Evolutionary conservation across 2,113 vertebrate species (phyloP), one percentile per base, ranked within the genome.

Genomic region (Jacana jacana): DNA sequence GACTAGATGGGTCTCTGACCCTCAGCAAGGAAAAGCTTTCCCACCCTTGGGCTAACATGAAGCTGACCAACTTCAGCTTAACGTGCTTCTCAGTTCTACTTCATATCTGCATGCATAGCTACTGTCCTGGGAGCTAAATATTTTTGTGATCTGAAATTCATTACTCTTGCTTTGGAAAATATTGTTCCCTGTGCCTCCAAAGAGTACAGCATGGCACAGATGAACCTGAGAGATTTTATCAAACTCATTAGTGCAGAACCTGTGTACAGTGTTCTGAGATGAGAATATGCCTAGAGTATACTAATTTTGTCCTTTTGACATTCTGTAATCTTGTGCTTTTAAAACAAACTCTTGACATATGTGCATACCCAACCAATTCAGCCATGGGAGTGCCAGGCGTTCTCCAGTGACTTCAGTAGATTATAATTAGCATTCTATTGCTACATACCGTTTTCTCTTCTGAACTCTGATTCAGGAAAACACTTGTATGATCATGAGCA

Each of bases 141-240:
- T 77, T 97, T 90, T 96, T 81, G 66, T 77, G 18, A 94, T 69
- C 35, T 66, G 76, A 81, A 87, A 82, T 76, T 11, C 87, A 42
- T 82, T 75, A 52, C n/a, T 76, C 35, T 89, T 91, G 35, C 42
- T 85, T 89, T 87, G 84, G 52, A 85, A 89, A 40, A 52, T 82
- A 49, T 63, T 94, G 89, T 84, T 37, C 27, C 68, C 51, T 35
- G 24, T 66, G 58, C 54, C 30, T 63, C 71, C 82, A 24, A 89
- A 86, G 51, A 70, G n/a, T 84, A 52, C 37, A 46, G 60, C 9
- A 14, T 91, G 69, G 60, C 80, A 84, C 57, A 81, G 77, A 75
- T 68, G 69, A 89, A 86, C 84, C 60, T 86, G 91, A 76, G 77
- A 71, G 61, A 55, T 93, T 89, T 91, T 82, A 80, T 60, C 71